Percentiles rank a stretch among this genome's conserved stretches.
Conservation (phyloP, 2,113 vertebrate genomes). For the Donacobius atricapilla region DNA sequence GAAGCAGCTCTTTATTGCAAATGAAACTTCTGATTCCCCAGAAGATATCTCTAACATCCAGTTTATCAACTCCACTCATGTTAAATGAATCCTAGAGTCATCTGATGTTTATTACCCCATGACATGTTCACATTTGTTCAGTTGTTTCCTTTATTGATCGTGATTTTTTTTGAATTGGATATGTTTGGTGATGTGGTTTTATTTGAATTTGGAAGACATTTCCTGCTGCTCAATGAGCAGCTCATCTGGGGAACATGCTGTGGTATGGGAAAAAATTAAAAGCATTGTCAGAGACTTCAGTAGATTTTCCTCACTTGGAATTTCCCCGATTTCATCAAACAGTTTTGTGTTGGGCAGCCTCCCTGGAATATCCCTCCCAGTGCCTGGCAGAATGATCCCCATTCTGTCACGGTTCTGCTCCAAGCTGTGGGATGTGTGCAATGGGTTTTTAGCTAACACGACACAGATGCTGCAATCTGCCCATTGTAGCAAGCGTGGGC, state of each 20-base stretch:
- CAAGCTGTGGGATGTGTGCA: background rate
- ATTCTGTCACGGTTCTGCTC: background rate
- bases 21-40: background rate
- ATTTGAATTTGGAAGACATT: background rate
- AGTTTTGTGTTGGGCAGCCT: background rate
- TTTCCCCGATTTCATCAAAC: background rate
- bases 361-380: background rate
- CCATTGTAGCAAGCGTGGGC: accelerated
- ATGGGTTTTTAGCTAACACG: background rate
- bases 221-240: background rate
- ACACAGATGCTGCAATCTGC: background rate
- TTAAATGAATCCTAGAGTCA: background rate
- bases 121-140: background rate
- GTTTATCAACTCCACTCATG: background rate
- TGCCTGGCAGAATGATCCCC: background rate
- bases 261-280: background rate
- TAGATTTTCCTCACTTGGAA: background rate
- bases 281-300: background rate
- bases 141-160: background rate
- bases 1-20: background rate
- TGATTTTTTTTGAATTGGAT: background rate
- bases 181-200: background rate
- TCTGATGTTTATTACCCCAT: background rate
- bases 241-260: background rate
- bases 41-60: background rate